Evolutionary conservation across 2,113 vertebrate genomes (phyloP).

Genomic region (Arizona elegans): DNA sequence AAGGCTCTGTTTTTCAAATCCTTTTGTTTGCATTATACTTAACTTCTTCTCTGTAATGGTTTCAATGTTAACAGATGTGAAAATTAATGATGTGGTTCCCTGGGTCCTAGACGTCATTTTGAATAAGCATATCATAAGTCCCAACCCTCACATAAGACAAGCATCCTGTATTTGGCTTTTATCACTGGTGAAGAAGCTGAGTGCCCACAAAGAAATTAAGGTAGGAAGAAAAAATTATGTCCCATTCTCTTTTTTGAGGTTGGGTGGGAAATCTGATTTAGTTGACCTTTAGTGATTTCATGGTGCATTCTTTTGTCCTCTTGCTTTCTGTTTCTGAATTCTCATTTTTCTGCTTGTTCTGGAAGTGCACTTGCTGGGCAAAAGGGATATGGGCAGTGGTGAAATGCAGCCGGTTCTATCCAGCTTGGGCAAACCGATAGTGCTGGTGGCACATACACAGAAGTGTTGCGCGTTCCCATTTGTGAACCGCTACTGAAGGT

Average conservation of each 20-base stretch:
- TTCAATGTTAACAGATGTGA: constrained; percentile 70
- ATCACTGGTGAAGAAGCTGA: constrained; percentile 91
- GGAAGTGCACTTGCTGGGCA: not conserved
- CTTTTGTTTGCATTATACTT: not conserved
- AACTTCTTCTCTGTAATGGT: not conserved
- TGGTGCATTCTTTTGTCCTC: not conserved
- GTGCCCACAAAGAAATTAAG: constrained; percentile 87
- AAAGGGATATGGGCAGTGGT: not conserved
- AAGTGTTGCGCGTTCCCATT: too few species aligned
- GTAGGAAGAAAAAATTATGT: constrained; percentile 60
- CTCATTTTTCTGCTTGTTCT: not conserved
- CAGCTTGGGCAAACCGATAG: too few species aligned
- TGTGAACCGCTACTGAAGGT: too few species aligned
- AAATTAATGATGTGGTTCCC: constrained; percentile 87
- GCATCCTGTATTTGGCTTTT: constrained; percentile 97
- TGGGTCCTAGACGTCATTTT: constrained; percentile 90
- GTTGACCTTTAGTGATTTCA: not conserved
- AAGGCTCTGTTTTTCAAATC: not conserved
- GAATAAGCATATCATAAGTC: constrained; percentile 85
- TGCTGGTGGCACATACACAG: too few species aligned
- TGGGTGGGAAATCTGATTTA: not conserved
- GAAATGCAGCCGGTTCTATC: too few species aligned
- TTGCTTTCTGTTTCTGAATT: not conserved
- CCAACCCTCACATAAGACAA: constrained; percentile 90
- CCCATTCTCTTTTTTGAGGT: not conserved